A percentile compares a stretch with the other conserved stretches of the same genome.
Conservation (phyloP, 2,888 invertebrate species). For the Zeuzera pyrina region DNA sequence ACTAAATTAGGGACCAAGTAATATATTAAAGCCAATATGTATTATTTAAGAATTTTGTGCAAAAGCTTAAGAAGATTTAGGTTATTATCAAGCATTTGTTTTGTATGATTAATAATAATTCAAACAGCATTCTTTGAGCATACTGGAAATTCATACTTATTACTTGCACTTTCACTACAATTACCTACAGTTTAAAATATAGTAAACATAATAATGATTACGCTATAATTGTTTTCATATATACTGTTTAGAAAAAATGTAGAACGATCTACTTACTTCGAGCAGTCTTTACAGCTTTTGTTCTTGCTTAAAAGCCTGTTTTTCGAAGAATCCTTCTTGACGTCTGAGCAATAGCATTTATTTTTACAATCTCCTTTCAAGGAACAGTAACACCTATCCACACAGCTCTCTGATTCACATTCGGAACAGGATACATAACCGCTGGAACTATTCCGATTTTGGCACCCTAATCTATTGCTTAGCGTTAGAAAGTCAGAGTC, state of each 20-base stretch:
- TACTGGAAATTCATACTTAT: no score
- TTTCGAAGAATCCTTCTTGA: slow-evolving; percentile 48
- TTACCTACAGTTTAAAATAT: no score
- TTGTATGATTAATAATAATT: no score
- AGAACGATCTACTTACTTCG: slow-evolving; percentile 47
- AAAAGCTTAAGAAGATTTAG: no score
- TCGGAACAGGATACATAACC: slow-evolving; percentile 91
- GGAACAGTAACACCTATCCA: slow-evolving; percentile 91
- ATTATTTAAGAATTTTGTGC: no score
- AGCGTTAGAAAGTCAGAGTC: slow-evolving; percentile 74
- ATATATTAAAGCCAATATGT: no score
- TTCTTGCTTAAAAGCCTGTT: slow-evolving; percentile 41
- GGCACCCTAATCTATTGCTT: slow-evolving; percentile 72
- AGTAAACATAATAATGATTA: no score
- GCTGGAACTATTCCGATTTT: slow-evolving; percentile 76
- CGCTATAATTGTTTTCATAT: not conserved
- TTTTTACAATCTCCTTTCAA: slow-evolving; percentile 70
- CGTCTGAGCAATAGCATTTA: slow-evolving; percentile 77
- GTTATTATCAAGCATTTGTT: no score
- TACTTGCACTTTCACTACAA: no score
- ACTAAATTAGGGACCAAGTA: no score
- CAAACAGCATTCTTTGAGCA: no score
- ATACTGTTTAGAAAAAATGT: not conserved
- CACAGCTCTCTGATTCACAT: slow-evolving; percentile 90
- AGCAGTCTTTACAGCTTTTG: slow-evolving; percentile 59